Conservation (phyloP, 1,140 invertebrate genomes). For the Anagrus nilaparvatae region DNA sequence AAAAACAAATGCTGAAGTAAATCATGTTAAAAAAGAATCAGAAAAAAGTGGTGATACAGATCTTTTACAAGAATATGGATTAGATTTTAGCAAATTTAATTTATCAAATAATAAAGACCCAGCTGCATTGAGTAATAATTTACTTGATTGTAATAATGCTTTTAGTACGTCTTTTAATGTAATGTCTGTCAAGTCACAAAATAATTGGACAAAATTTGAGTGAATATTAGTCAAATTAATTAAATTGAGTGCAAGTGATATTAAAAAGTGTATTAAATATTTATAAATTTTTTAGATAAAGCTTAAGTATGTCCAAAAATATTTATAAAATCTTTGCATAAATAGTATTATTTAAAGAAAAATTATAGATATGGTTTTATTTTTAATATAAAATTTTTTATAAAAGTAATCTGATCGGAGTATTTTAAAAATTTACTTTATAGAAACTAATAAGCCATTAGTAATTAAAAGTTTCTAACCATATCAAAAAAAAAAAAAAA, state of each 20-base stretch:
- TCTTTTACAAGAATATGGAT: constrained; percentile 45
- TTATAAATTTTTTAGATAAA: too few relatives aligned
- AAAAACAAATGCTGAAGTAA: neutral
- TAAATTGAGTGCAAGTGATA: too few relatives aligned
- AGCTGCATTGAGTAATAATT: constrained; percentile 24
- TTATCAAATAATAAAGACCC: constrained; percentile 29
- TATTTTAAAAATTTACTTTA: too few relatives aligned
- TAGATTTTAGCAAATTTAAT: constrained; percentile 42
- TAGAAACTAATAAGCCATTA: too few relatives aligned
- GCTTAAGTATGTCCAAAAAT: constrained; percentile 10
- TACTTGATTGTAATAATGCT: constrained; percentile 29
- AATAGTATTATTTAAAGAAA: too few relatives aligned
- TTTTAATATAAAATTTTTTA: too few relatives aligned
- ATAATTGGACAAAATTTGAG: constrained; percentile 42
- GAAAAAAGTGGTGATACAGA: constrained; percentile 40
- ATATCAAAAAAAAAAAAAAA: too few relatives aligned
- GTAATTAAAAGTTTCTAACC: too few relatives aligned
- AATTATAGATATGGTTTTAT: too few relatives aligned
- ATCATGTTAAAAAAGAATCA: constrained; percentile 9
- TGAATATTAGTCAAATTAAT: too few relatives aligned
- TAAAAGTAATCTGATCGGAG: too few relatives aligned
- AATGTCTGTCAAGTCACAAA: constrained; percentile 34
- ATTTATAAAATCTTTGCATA: constrained; percentile 12
- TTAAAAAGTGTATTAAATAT: too few relatives aligned
- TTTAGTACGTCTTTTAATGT: constrained; percentile 28